Evolutionary conservation across 2,888 invertebrate species (phyloP).

Genomic region (Eilema sororculum): DNA sequence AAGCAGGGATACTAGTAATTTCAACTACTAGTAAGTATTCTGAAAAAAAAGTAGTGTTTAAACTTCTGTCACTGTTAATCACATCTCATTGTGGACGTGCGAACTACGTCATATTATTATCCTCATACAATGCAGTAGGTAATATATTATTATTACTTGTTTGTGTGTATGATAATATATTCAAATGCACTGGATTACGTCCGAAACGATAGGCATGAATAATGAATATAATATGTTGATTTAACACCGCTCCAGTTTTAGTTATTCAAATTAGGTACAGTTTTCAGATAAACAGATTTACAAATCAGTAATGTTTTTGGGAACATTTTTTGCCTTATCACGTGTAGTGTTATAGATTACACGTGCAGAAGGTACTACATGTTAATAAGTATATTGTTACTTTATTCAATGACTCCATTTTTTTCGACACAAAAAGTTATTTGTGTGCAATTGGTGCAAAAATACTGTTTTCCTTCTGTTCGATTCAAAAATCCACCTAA

Average conservation of each 20-base stretch:
- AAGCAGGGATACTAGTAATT: no score
- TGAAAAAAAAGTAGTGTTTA: not conserved
- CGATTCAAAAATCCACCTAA: no score
- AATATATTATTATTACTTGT: not conserved
- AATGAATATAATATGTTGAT: not conserved
- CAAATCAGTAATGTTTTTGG: no score
- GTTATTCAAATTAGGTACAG: not conserved
- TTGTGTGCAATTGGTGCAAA: no score
- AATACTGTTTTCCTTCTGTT: no score
- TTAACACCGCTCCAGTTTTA: not conserved
- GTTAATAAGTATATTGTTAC: not conserved
- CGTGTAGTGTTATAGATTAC: not conserved
- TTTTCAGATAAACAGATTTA: not conserved
- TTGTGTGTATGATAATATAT: not conserved
- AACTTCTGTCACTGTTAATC: not conserved
- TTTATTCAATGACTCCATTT: not conserved
- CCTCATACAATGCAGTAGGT: not conserved
- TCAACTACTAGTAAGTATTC: no score
- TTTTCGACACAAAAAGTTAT: no score
- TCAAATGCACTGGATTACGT: not conserved
- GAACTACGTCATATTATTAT: not conserved
- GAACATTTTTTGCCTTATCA: not conserved
- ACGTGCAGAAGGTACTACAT: not conserved
- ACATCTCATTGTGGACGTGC: not conserved
- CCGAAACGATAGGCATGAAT: not conserved